A percentile compares a stretch with the other conserved stretches of the same genome.
Conservation (phyloP, 1,140 invertebrate genomes). For the Lepidostoma basale region DNA sequence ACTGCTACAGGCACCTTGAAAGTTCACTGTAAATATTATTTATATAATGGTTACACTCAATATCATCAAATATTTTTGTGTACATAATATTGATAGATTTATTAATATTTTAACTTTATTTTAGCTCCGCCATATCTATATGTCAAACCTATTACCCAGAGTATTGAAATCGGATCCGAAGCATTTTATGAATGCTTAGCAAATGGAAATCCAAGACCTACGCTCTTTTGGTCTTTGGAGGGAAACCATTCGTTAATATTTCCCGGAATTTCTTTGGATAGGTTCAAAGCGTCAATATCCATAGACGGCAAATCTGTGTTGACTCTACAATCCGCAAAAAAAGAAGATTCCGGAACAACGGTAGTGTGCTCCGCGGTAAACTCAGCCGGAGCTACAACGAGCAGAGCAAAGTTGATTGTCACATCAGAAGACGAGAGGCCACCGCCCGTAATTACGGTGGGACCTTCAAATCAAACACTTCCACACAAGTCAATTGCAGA, state of each 20-base stretch:
- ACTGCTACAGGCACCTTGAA: conserved; percentile 80
- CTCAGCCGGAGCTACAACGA: conserved; percentile 78
- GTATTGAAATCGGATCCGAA: conserved; percentile 68
- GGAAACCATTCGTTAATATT: conserved; percentile 74
- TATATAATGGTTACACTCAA: not conserved
- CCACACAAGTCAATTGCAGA: conserved; percentile 76
- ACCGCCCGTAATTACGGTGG: conserved; percentile 86
- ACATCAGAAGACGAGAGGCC: conserved; percentile 78
- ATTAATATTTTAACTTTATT: conserved; percentile 48
- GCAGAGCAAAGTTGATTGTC: conserved; percentile 75
- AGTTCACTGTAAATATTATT: conserved; percentile 72
- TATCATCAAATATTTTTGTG: not conserved
- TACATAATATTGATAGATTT: not conserved
- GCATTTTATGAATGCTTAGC: conserved; percentile 74
- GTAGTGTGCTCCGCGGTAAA: conserved; percentile 84
- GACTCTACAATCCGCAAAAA: conserved; percentile 65
- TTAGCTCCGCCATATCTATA: conserved; percentile 71
- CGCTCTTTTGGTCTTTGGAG: conserved; percentile 80
- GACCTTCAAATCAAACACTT: conserved; percentile 90
- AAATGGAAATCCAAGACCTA: conserved; percentile 70
- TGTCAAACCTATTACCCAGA: conserved; percentile 67
- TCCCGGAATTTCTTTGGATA: conserved; percentile 66
- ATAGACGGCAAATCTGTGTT: conserved; percentile 67
- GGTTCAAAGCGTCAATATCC: conserved; percentile 66
- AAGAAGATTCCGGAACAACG: conserved; percentile 69